Evolutionary conservation across 37 sponge, comb jelly and placozoan genomes (phyloP).

Genomic region (Cliona cf. orientalis): DNA sequence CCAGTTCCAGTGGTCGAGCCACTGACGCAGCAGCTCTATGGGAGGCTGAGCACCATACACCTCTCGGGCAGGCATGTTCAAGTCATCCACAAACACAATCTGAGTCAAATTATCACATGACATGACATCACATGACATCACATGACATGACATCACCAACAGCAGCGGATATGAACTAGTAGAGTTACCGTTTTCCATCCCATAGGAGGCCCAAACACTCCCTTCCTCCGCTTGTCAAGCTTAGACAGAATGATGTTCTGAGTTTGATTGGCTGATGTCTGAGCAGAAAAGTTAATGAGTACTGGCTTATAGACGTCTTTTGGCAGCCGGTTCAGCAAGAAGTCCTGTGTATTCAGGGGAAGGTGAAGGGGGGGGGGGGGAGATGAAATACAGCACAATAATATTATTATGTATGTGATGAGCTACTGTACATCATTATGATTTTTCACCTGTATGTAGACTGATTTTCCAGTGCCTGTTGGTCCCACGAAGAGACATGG

Average conservation of each 20-base stretch:
- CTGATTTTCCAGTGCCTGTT: conserved; percentile 98
- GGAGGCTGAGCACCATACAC: conserved; percentile 98
- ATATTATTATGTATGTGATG: too few relatives aligned
- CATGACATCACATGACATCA: background rate
- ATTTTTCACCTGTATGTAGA: conserved; percentile 91
- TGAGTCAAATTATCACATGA: background rate
- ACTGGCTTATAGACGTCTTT: conserved; percentile 96
- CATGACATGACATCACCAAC: background rate
- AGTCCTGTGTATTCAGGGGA: conserved; percentile 65
- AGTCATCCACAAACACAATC: conserved; percentile 98
- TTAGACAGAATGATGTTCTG: conserved; percentile 98
- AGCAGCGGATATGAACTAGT: background rate
- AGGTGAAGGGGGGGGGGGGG: background rate
- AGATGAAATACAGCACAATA: background rate
- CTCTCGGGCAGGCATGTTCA: conserved; percentile 97
- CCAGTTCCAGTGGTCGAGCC: conserved; percentile 98
- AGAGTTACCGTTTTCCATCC: conserved; percentile 89
- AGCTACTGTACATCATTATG: background rate
- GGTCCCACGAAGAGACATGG: conserved; percentile 95
- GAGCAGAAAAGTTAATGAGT: conserved; percentile 97
- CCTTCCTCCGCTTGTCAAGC: conserved; percentile 98
- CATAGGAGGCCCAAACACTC: conserved; percentile 97
- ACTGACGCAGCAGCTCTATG: conserved; percentile 97
- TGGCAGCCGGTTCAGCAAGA: conserved; percentile 87
- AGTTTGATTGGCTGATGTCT: conserved; percentile 98